Evolutionary conservation across 2,797 vertebrate genomes (phyloP), one percentile per base, ranked within the genome.

Genomic region (Poeciliopsis presidionis): DNA sequence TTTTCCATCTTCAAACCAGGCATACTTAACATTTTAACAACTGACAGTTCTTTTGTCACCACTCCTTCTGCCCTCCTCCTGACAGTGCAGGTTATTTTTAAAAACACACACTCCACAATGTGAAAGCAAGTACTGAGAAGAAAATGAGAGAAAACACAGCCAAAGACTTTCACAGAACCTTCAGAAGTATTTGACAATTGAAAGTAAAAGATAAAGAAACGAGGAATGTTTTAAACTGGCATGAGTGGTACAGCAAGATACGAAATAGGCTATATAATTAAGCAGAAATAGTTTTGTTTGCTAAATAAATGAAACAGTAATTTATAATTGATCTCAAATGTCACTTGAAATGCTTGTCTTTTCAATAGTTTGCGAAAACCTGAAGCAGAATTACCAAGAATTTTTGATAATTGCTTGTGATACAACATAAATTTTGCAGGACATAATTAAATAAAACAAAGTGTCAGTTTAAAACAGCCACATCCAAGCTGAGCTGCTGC

Each of bases 401-500:
- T 33, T 25, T 67, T 67, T 20, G 3, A 67, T 67, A 39, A 12
- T 4, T 65, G 7, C 33, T 63, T 39, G 16, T 63, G 59, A 65
- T 5, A 39, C 18, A 22, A 22, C 20, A 36, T 11, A 36, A 2
- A 22, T 11, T 65, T 18, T 20, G 18, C 36, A 65, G 18, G 36
- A 36, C 25, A 11, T 73, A 47, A 51, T 72, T 33, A 18, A 33
- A 12, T 51, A 22, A 39, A 39, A 39, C 7, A 11, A 39, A 65
- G 8, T 20, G 11, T 39, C 33, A 39, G 36, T 39, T 39, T 25
- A 67, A 67, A 67, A 67, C 36, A 25, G 67, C 20, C 14, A 22
- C 46, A 20, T 53, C 43, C 8, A 45, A 13, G 22, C 67, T 63
- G 45, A 69, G 69, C 77, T 43, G 81, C 80, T 41, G 83, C 76